Evolutionary conservation across 2,797 vertebrate genomes (phyloP).

Genomic region (Phalanger gymnotis): DNA sequence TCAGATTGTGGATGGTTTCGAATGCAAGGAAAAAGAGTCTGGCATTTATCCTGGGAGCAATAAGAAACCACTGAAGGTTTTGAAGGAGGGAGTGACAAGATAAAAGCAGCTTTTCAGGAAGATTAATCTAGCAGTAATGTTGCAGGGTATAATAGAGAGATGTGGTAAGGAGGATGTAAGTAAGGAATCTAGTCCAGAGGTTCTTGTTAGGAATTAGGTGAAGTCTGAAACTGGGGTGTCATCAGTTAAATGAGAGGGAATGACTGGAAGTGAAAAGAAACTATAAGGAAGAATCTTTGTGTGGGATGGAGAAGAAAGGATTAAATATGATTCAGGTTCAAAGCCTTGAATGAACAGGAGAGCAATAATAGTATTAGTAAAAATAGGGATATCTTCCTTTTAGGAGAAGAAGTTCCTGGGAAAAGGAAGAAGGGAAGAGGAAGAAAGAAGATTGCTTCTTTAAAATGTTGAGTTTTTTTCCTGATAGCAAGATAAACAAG

Average conservation of each 20-base stretch:
- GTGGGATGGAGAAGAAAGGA: neutral
- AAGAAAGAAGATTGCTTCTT: neutral
- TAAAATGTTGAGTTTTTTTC: neutral
- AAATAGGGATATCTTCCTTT: neutral
- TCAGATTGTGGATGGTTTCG: neutral
- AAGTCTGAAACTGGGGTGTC: neutral
- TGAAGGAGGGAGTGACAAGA: neutral
- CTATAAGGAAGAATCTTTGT: neutral
- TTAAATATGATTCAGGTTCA: neutral
- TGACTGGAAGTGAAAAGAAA: neutral
- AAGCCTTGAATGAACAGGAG: neutral
- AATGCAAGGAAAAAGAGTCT: neutral
- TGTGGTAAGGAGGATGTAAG: neutral
- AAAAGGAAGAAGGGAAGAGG: neutral
- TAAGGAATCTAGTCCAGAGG: neutral
- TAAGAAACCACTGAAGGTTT: neutral
- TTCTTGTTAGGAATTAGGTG: neutral
- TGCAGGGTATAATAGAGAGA: neutral
- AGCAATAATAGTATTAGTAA: neutral
- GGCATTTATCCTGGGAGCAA: neutral
- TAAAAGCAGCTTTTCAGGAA: neutral
- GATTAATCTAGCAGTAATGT: neutral
- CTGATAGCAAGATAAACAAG: neutral
- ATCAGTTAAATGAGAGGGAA: neutral
- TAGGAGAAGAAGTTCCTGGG: neutral